A percentile compares a stretch with the other conserved stretches of the same genome.
Conservation (phyloP, 2,797 vertebrate species). For the Diplodus sargus region DNA sequence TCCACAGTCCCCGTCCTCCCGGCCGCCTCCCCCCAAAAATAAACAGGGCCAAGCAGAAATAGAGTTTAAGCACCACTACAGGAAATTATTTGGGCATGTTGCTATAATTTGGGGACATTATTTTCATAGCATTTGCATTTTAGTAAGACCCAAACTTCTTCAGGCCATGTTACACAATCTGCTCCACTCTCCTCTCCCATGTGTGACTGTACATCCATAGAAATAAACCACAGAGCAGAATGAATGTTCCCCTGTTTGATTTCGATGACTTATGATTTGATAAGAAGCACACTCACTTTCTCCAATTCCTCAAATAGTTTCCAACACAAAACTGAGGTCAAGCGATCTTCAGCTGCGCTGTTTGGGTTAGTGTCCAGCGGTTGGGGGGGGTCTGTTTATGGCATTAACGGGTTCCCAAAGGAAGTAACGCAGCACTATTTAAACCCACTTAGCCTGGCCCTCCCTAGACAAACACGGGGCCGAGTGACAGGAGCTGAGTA, state of each 20-base stretch:
- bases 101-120: constrained; percentile 82
- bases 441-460: constrained; percentile 78
- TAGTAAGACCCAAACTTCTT: constrained; percentile 64
- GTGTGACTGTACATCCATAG: constrained; percentile 34
- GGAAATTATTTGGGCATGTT: constrained; percentile 85
- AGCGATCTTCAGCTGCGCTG: constrained; percentile 43
- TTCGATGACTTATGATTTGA: constrained; percentile 24
- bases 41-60: constrained; percentile 85
- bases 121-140: constrained; percentile 82
- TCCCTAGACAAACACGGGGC: constrained; percentile 70
- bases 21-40: constrained; percentile 76
- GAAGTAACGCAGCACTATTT: constrained; percentile 77
- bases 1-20: constrained; percentile 77
- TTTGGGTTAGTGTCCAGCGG: constrained; percentile 60
- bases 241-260: constrained; percentile 32
- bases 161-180: constrained; percentile 50
- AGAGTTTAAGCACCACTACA: constrained; percentile 82
- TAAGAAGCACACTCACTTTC: constrained; percentile 28
- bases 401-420: constrained; percentile 80
- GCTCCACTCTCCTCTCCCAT: constrained; percentile 1
- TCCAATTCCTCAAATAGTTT: constrained; percentile 50
- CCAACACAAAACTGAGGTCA: constrained; percentile 47
- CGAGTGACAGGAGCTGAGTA: constrained; percentile 31
- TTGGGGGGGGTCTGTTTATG: constrained; percentile 65
- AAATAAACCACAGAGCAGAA: constrained; percentile 35